Percentiles rank a stretch among this genome's conserved stretches.
phyloP scores from a whole-genome alignment of 2,888 invertebrate genomes.

The Cantharis rustica region DNA sequence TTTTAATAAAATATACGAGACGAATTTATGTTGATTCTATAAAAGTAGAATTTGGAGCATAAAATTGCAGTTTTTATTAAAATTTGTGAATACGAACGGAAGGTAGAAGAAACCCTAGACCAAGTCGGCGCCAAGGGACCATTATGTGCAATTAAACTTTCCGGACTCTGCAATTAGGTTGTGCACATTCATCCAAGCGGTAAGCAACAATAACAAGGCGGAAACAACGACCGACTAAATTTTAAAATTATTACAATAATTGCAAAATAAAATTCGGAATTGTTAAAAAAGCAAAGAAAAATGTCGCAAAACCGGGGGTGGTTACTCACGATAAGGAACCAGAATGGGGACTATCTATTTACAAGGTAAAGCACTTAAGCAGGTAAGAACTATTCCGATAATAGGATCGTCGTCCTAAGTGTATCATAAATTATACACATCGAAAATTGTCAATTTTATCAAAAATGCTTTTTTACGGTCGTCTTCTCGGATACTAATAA shows the following conservation, averaged over 20 bases:
- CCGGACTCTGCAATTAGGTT: constrained; percentile 32
- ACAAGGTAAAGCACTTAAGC: constrained; percentile 49
- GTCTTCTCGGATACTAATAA: neutral
- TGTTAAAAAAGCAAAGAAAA: neutral
- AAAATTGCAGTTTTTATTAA: neutral
- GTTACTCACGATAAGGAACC: constrained; percentile 12
- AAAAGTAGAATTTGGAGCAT: neutral
- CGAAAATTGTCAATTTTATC: neutral
- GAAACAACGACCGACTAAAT: constrained; percentile 13
- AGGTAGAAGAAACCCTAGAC: constrained; percentile 16
- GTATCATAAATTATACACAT: neutral
- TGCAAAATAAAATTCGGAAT: neutral
- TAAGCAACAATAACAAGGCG: constrained; percentile 21
- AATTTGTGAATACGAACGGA: neutral
- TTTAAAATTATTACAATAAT: neutral
- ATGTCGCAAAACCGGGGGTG: constrained; percentile 3
- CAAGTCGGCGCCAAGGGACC: constrained; percentile 30
- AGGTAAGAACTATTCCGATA: constrained; percentile 36
- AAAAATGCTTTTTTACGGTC: neutral
- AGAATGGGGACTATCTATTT: constrained; percentile 39
- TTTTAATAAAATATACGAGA: too few species aligned
- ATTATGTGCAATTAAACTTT: constrained; percentile 34
- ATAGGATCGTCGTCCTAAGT: neutral
- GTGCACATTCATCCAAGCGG: constrained; percentile 32
- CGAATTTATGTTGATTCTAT: too few species aligned